These are phyloP conservation scores for Sepiola atlantica DNA, from an alignment of 2,888 invertebrate genomes.

Conservation along the genomic window DNA sequence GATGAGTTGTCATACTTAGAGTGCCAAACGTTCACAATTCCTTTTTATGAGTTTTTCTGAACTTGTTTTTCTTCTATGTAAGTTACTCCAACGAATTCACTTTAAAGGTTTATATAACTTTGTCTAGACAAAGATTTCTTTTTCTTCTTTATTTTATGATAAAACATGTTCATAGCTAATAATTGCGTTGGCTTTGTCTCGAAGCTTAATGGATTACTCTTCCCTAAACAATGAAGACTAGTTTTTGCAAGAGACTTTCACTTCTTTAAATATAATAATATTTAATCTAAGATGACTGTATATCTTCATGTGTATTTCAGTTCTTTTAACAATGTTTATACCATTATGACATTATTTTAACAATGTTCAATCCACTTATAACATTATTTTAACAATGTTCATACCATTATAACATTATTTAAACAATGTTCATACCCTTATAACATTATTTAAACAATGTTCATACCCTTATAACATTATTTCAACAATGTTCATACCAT, in stretches of 20 bases:
- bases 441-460: too few species aligned
- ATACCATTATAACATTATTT: too few species aligned
- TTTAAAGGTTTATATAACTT: neutral
- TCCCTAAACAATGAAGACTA: neutral
- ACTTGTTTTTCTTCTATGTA: neutral
- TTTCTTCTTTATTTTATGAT: neutral
- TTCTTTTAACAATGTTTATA: too few species aligned
- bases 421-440: too few species aligned
- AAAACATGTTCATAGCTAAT: neutral
- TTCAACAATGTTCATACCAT: too few species aligned
- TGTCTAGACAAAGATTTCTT: neutral
- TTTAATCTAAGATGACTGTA: neutral
- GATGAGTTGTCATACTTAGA: slow-evolving; percentile 32
- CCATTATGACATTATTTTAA: too few species aligned
- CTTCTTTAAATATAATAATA: neutral
- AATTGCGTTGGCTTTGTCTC: neutral
- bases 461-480: too few species aligned
- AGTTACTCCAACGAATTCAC: neutral
- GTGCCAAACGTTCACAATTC: neutral
- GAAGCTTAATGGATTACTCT: neutral
- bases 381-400: too few species aligned
- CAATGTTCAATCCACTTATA: too few species aligned
- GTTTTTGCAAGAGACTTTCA: neutral
- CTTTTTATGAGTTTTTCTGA: neutral
- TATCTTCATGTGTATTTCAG: too few species aligned